These are phyloP conservation scores for Bellardia bayeri DNA, from an alignment of 2,888 invertebrate species.

Conservation along the genomic window DNA sequence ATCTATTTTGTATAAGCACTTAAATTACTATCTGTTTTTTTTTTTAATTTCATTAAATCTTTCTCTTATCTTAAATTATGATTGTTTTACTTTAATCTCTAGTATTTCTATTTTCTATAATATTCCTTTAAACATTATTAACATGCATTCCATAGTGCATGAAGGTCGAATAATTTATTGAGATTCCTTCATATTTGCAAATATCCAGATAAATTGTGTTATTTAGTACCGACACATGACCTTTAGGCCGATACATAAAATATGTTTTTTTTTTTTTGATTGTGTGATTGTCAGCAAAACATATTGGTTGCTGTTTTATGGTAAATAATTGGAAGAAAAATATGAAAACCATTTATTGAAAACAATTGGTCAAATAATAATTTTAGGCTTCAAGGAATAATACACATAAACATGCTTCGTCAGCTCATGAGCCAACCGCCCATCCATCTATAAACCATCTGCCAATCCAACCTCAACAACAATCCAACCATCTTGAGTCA, in stretches of 20 bases:
- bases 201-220: background rate
- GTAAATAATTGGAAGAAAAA: background rate
- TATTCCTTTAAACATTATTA: no score
- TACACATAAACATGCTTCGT: background rate
- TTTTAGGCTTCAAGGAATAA: background rate
- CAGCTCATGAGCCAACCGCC: background rate
- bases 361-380: background rate
- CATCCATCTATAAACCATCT: background rate
- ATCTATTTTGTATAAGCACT: no score
- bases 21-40: no score
- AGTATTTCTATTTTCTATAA: no score
- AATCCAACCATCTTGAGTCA: background rate
- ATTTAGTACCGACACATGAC: background rate
- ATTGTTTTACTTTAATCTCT: no score
- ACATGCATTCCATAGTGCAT: background rate
- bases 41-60: no score
- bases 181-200: background rate
- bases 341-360: background rate
- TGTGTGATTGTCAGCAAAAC: background rate
- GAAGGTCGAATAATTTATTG: background rate
- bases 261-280: background rate
- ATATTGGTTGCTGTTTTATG: background rate
- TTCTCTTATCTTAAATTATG: no score
- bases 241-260: background rate
- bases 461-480: background rate